Conservation (phyloP, 1,140 invertebrate genomes). For the Laodelphax striatellus region DNA sequence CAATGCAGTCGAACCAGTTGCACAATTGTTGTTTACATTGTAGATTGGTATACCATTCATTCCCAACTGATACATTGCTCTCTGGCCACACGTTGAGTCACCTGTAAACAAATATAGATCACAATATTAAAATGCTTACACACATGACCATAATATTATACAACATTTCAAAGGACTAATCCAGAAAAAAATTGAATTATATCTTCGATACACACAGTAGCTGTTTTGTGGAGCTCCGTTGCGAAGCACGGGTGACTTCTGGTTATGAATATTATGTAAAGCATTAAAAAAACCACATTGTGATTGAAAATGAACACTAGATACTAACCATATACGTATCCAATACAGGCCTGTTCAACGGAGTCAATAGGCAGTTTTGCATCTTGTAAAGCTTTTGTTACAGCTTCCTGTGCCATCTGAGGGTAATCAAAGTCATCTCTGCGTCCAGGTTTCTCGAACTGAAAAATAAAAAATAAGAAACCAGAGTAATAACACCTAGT, state of each 20-base stretch:
- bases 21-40: constrained; percentile 98
- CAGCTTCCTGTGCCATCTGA: constrained; percentile 86
- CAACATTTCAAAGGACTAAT: too few relatives aligned
- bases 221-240: too few relatives aligned
- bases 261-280: too few relatives aligned
- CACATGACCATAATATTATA: too few relatives aligned
- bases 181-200: too few relatives aligned
- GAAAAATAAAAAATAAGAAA: constrained; percentile 13
- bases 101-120: constrained; percentile 34
- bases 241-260: too few relatives aligned
- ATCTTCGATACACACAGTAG: too few relatives aligned
- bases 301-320: too few relatives aligned
- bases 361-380: constrained; percentile 66
- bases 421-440: constrained; percentile 81
- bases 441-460: constrained; percentile 82
- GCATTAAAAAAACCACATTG: too few relatives aligned
- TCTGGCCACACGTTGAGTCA: constrained; percentile 92
- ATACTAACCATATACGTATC: constrained; percentile 79
- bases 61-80: constrained; percentile 87
- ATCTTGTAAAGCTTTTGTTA: constrained; percentile 79
- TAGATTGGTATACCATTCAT: constrained; percentile 95
- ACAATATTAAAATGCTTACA: background rate
- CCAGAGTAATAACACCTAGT: too few relatives aligned
- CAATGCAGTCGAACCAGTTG: constrained; percentile 88
- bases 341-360: constrained; percentile 81